Evolutionary conservation across 1,140 invertebrate genomes (phyloP), one percentile per base, ranked within the genome.

Genomic region (Spodoptera frugiperda): DNA sequence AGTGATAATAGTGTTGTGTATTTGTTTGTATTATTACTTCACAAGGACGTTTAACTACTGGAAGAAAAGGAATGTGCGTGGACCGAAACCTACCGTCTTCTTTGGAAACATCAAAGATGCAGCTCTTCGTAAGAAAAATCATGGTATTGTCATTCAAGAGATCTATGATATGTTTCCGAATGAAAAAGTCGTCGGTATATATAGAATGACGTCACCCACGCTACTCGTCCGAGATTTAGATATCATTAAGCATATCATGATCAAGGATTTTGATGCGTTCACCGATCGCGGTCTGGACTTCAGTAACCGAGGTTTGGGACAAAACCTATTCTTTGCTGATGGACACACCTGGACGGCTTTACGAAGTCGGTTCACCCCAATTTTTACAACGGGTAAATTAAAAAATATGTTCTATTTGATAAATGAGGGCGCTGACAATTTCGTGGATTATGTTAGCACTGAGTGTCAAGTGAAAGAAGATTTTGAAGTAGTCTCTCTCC

Each of bases 361-460:
- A 3, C 87, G 96, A 30, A 89, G 80, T 15, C 94, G 94, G 57
- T 83, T 96, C 0, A 94, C 95, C 0, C 95, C 95, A 1, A 87
- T 95, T 1, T 96, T 96, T 78, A 95, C 95, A 0, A 94, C 95
- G 0, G 94, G 93, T 0, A 96, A 96, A 84, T 91, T 96, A 78
- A 96, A 95, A 82, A 87, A 90, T 17, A 95, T 96, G 94, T 83
- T 94, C 53, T 80, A 89, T 12, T 82, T 91, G 6, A 82, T 95
- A 0, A 77, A 84, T 1, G 82, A 86, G 49, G 83, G 93, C 9
- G 87, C 82, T 0, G 82, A 91, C n/a, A 82, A 87, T 54, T 88
- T 94, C 76, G 54, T 81, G 0, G 67, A 88, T 1, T 74, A 90
- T 5, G 75, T 94, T 0, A 78, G 82, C 11, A 74, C 77, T 21